Evolutionary conservation across 2,113 vertebrate species (phyloP), one percentile per base, ranked within the genome.

Genomic region (Agelaius phoeniceus): DNA sequence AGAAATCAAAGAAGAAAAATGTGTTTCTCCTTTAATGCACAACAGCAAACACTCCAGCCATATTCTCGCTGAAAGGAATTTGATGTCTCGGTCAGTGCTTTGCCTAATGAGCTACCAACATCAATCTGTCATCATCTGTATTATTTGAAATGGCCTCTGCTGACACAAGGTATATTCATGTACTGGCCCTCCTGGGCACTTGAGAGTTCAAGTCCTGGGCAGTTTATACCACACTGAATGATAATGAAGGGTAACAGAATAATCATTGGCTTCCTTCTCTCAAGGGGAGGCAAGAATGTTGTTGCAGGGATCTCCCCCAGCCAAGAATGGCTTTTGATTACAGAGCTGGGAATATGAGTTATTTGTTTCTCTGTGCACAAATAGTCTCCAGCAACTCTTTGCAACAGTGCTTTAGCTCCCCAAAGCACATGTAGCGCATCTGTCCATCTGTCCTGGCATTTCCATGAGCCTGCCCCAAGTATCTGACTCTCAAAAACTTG

Each of bases 91-190:
- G 90, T 95, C 96, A 97, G 82, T 91, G 94, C 96, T 84, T 89
- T 96, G 94, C 92, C 94, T 97, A 96, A 97, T 96, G 96, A 97
- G 90, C 90, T 97, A 96, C 96, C 93, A 93, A 93, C 96, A 95
- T 96, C 93, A 96, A 93, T 96, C 96, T 96, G 96, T 97, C 96
- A 97, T 93, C 96, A 93, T 93, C 96, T 92, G 80, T 90, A 94
- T 96, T 96, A 96, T 96, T 97, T 96, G 96, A 96, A 96, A 96
- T 96, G 92, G 96, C 96, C 96, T 96, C 88, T 92, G 86, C 90
- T 95, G 96, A 97, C 96, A 96, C 69, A 84, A 93, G 94, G 94
- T 96, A 95, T 97, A 96, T 96, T 91, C 90, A 87, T 94, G 74
- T 52, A 58, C 86, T 96, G 96, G 94, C 94, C 96, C 94, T 96